Conservation (phyloP, 2,888 invertebrate genomes). For the Drosophila birchii region DNA sequence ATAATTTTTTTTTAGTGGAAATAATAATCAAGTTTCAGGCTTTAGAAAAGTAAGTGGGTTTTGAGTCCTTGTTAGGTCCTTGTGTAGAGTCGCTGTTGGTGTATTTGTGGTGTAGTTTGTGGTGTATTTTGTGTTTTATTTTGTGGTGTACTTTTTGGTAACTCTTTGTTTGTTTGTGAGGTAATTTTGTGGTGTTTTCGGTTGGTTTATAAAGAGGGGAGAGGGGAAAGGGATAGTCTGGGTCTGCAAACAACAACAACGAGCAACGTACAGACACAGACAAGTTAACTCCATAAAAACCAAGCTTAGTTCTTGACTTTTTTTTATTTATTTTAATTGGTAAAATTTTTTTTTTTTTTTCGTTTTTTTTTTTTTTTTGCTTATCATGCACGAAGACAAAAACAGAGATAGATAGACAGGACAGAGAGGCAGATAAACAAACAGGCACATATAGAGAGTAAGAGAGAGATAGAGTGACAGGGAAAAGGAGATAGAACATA, state of each 20-base stretch:
- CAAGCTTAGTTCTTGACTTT: conserved; percentile 14
- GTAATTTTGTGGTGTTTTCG: not conserved
- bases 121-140: not conserved
- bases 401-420: conserved; percentile 27
- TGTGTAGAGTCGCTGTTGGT: not conserved
- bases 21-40: conserved; percentile 7
- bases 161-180: not conserved
- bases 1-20: conserved; percentile 15
- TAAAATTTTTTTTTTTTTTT: not conserved
- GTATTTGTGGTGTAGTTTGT: not conserved
- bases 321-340: not conserved
- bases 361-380: conserved; percentile 17
- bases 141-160: not conserved
- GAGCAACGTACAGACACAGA: conserved; percentile 51
- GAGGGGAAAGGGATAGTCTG: conserved; percentile 19
- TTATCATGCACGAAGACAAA: conserved; percentile 56
- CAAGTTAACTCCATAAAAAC: conserved; percentile 40
- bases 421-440: conserved; percentile 28
- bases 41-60: conserved; percentile 6
- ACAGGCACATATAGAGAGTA: conserved; percentile 26
- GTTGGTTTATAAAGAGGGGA: not conserved
- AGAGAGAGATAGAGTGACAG: conserved; percentile 16
- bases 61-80: conserved; percentile 13
- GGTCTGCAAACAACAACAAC: conserved; percentile 57
- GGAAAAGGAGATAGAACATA: conserved; percentile 21